Evolutionary conservation across 2,113 vertebrate species (phyloP), one percentile per base, ranked within the genome.

Genomic region (Salminus brasiliensis): DNA sequence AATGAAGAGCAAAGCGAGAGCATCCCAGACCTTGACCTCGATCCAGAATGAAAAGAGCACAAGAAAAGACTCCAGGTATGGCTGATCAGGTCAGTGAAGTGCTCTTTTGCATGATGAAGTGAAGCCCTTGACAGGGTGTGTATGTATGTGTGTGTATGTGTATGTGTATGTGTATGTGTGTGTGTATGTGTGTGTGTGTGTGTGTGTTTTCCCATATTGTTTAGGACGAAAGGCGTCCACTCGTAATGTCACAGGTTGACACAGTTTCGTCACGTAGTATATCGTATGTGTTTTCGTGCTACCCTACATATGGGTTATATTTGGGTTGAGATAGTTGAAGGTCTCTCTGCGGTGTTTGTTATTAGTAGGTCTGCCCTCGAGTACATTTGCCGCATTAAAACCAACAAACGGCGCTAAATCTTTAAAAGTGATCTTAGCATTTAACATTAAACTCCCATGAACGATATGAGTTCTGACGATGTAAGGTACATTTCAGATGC

Each of bases 41-140:
- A 0, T 0, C 16, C 6, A 13, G 25, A 43, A 29, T 1, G 15
- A 41, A 53, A 47, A 0, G 9, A 74, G 18, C 23, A n/a, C 49
- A 27, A 16, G 55, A 4, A 29, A 12, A 11, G 0, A 15, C 13
- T 9, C 30, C 52, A 13, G 1, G 13, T 43, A 10, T 9, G n/a
- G n/a, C 8, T n/a, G 15, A 57, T 39, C 39, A 67, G 74, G 80
- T 82, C 7, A 82, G 69, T 82, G 16, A 12, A 7, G 27, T 25
- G 13, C 4, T 45, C 36, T 4, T 57, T 3, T 9, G 0, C 10
- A 13, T n/a, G n/a, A 25, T 23, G 39, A 52, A 30, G 74, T 63
- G 2, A 49, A 18, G 66, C 70, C 39, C 11, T 53, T 30, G 21
- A 72, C 57, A 65, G 5, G 62, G 43, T 23, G 34, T 66, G 11